These are phyloP conservation scores for Protophormia terraenovae DNA, from an alignment of 2,888 invertebrate genomes.

Conservation along the genomic window DNA sequence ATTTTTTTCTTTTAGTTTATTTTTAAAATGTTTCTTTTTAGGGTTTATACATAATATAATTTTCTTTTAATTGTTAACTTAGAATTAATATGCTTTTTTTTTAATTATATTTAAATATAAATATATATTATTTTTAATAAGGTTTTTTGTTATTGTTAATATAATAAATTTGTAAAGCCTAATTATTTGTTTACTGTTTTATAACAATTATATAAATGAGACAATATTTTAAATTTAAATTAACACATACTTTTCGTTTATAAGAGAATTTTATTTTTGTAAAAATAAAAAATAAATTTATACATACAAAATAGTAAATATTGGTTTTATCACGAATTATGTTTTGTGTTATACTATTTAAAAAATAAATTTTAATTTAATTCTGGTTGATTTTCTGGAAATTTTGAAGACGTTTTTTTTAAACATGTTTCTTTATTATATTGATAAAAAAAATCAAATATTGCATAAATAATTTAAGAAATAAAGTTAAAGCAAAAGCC, in stretches of 20 bases:
- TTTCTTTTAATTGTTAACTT: conserved; percentile 58
- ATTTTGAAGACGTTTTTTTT: neutral
- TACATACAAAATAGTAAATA: conserved; percentile 45
- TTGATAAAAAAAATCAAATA: neutral
- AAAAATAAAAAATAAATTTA: conserved; percentile 44
- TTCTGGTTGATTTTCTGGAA: conserved; percentile 36
- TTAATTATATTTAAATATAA: conserved; percentile 52
- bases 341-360: neutral
- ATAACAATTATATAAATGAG: conserved; percentile 48
- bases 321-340: conserved; percentile 53
- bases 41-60: conserved; percentile 22
- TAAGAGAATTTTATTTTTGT: conserved; percentile 40
- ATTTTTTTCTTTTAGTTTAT: conserved; percentile 21
- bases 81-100: conserved; percentile 39
- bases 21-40: conserved; percentile 31
- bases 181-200: conserved; percentile 56
- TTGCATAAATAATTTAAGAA: neutral
- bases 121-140: conserved; percentile 41
- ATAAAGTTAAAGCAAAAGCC: neutral
- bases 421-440: too few species aligned
- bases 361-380: neutral
- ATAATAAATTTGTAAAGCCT: conserved; percentile 57
- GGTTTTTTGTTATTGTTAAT: conserved; percentile 43
- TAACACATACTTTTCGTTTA: conserved; percentile 52
- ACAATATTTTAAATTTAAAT: conserved; percentile 38